Percentiles rank a stretch among this genome's conserved stretches.
Evolutionary conservation across 2,888 invertebrate genomes (phyloP).

Genomic region (Eupithecia abbreviata): DNA sequence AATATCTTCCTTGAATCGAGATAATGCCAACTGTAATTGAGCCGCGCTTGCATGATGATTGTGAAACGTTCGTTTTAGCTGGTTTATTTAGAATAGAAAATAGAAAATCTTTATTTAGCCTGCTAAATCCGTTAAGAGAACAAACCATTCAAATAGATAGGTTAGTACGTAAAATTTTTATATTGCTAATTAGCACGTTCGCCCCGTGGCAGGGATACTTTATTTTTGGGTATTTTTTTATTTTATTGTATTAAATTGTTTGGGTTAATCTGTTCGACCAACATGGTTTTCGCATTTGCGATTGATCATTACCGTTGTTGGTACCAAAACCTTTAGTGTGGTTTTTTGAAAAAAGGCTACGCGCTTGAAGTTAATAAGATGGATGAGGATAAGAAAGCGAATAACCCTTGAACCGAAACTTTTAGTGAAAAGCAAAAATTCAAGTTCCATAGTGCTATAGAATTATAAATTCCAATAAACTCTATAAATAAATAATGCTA

Average conservation of each 20-base stretch:
- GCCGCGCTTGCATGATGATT: not conserved
- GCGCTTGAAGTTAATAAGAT: not conserved
- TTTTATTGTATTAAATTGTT: not conserved
- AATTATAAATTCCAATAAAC: too few relatives aligned
- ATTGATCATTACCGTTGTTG: not conserved
- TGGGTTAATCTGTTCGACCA: not conserved
- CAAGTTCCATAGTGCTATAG: too few relatives aligned
- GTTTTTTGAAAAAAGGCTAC: not conserved
- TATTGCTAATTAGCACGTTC: not conserved
- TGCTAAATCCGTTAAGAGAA: not conserved
- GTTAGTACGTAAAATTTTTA: not conserved
- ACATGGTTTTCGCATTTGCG: conserved; percentile 4
- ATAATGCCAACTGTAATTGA: not conserved
- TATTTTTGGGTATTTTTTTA: not conserved
- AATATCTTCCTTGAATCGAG: not conserved
- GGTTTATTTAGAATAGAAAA: too few relatives aligned
- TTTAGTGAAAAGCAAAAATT: too few relatives aligned
- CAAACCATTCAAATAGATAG: not conserved
- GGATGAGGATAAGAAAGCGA: not conserved
- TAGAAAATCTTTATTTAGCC: not conserved
- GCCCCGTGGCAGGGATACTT: not conserved
- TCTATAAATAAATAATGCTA: not conserved
- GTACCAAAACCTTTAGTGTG: not conserved
- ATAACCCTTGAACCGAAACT: not conserved
- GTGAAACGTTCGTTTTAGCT: too few relatives aligned